A percentile compares a stretch with the other conserved stretches of the same genome.
Conservation (phyloP, 2,797 vertebrate genomes). For the Neopelma chrysocephalum region DNA sequence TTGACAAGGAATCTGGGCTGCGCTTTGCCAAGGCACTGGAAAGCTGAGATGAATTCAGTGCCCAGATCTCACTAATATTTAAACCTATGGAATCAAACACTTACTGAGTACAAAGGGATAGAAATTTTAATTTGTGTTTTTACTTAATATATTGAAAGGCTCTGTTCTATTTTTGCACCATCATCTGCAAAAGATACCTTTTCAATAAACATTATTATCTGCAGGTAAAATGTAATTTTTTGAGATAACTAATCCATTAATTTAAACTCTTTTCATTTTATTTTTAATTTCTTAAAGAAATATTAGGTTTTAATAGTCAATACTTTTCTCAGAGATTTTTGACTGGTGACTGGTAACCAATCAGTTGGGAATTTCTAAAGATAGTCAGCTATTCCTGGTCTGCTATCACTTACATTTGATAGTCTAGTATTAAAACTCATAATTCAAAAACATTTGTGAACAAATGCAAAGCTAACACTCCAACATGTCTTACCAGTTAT, state of each 20-base stretch:
- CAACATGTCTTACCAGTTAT: accelerated
- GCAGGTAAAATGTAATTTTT: not conserved
- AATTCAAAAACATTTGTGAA: not conserved
- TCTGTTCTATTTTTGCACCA: not conserved
- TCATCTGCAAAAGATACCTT: not conserved
- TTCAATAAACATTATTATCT: not conserved
- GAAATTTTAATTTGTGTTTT: not conserved
- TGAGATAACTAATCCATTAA: not conserved
- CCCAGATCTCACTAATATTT: not conserved
- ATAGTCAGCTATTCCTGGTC: not conserved
- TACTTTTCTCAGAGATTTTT: not conserved
- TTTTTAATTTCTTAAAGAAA: not conserved
- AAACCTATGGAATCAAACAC: not conserved
- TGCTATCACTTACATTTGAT: not conserved
- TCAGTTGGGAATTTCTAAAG: not conserved
- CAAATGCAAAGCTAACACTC: not conserved
- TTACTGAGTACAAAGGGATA: not conserved
- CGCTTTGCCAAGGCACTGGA: not conserved
- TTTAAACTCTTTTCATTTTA: not conserved
- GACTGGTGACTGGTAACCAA: not conserved
- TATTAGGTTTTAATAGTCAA: not conserved
- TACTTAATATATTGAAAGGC: not conserved
- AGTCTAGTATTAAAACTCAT: not conserved
- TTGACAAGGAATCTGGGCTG: not conserved
- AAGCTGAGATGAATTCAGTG: not conserved